phyloP scores from a whole-genome alignment of 2,113 vertebrate species.

The Deroptyus accipitrinus region DNA sequence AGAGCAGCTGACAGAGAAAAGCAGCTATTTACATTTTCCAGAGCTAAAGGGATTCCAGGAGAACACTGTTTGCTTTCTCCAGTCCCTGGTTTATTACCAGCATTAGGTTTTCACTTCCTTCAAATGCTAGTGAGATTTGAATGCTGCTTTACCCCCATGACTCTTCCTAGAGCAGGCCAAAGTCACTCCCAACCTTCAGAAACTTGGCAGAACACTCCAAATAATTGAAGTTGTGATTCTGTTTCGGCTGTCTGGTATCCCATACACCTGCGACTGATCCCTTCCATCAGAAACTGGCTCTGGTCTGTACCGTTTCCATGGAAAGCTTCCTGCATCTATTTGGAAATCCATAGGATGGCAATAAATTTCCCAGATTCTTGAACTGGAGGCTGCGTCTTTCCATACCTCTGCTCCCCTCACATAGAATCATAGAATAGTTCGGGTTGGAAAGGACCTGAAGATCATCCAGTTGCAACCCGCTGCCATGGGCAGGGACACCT shows the following conservation, averaged over 20 bases:
- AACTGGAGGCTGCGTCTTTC: background rate
- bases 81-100: background rate
- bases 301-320: background rate
- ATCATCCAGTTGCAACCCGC: background rate
- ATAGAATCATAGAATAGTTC: background rate
- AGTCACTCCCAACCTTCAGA: background rate
- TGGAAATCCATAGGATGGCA: background rate
- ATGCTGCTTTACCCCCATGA: background rate
- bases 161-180: background rate
- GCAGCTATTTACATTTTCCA: background rate
- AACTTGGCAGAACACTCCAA: background rate
- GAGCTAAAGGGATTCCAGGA: background rate
- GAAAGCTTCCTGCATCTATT: background rate
- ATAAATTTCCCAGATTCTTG: background rate
- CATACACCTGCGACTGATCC: rapidly evolving
- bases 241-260: background rate
- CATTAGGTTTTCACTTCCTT: background rate
- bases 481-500: background rate
- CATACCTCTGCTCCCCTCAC: background rate
- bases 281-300: background rate
- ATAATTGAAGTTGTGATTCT: rapidly evolving
- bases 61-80: background rate
- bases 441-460: background rate
- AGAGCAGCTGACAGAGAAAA: background rate
- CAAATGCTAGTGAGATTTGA: background rate